These are phyloP conservation scores for Drosophila varians DNA, from an alignment of 1,140 invertebrate genomes.

Conservation along the genomic window DNA sequence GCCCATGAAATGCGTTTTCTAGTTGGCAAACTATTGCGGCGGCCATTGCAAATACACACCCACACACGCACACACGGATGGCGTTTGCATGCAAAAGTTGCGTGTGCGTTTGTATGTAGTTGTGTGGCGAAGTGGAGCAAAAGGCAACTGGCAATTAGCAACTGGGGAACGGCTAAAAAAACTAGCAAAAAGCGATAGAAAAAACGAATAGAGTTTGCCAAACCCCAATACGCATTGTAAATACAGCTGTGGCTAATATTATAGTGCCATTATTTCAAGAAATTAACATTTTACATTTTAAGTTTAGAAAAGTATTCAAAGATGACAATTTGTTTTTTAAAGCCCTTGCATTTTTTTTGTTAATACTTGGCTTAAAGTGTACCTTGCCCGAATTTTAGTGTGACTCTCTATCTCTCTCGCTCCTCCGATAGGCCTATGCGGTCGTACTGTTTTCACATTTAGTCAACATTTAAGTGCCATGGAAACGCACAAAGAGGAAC, in stretches of 20 bases:
- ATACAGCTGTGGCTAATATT: neutral
- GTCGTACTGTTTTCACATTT: constrained; percentile 8
- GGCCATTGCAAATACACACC: constrained; percentile 24
- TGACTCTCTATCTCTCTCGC: constrained; percentile 7
- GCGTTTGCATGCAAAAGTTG: constrained; percentile 56
- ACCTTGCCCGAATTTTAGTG: neutral
- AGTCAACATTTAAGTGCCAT: constrained; percentile 27
- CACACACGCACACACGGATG: constrained; percentile 16
- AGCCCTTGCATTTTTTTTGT: no score
- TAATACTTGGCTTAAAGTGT: neutral
- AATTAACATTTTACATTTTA: no score
- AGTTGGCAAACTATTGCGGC: constrained; percentile 54
- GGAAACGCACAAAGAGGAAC: constrained; percentile 24
- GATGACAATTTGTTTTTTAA: no score
- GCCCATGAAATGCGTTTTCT: constrained; percentile 56
- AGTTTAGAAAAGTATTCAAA: no score
- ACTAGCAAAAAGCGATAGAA: constrained; percentile 20
- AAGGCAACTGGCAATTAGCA: constrained; percentile 58
- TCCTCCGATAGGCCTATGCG: constrained; percentile 26
- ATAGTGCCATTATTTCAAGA: no score
- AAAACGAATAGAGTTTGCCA: constrained; percentile 37
- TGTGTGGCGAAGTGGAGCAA: constrained; percentile 50
- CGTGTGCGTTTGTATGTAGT: constrained; percentile 18
- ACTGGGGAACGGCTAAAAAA: constrained; percentile 31
- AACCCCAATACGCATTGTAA: constrained; percentile 33